Percentiles rank a stretch among this genome's conserved stretches.
Evolutionary conservation across 2,113 vertebrate genomes (phyloP).

Genomic region (Grammomys dolichurus): DNA sequence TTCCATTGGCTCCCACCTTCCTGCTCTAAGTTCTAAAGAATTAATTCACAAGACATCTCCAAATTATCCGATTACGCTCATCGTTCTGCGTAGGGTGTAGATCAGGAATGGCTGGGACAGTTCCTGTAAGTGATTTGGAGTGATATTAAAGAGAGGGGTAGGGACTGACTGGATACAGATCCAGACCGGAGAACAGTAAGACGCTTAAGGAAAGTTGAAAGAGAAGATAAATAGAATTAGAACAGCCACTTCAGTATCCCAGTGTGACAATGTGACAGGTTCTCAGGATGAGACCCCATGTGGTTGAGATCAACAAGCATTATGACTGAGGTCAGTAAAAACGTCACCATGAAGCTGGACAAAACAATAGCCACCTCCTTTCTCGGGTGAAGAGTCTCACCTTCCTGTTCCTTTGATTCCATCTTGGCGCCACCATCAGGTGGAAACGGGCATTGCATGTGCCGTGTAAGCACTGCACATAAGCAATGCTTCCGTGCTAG

Average conservation of each 20-base stretch:
- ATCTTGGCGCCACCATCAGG: not conserved
- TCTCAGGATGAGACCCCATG: not conserved
- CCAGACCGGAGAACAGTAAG: fast-evolving
- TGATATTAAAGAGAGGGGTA: not conserved
- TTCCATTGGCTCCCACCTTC: not conserved
- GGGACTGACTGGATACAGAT: not conserved
- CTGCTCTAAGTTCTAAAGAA: conserved; percentile 31
- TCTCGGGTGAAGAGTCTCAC: not conserved
- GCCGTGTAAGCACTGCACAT: not conserved
- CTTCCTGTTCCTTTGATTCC: not conserved
- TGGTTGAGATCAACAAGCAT: not conserved
- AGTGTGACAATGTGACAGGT: not conserved
- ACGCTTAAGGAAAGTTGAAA: not conserved
- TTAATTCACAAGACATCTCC: not conserved
- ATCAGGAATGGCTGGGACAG: no score
- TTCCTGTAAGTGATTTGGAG: not conserved
- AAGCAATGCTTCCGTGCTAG: fast-evolving
- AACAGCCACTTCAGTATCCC: no score
- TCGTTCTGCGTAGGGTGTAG: not conserved
- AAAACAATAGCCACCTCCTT: not conserved
- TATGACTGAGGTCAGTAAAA: not conserved
- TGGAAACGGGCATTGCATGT: not conserved
- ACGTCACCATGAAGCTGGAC: not conserved
- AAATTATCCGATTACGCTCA: not conserved
- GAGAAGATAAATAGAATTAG: no score